Percentiles rank a stretch among this genome's conserved stretches.
Evolutionary conservation across 2,113 vertebrate species (phyloP).

Genomic region (Ictalurus furcatus): DNA sequence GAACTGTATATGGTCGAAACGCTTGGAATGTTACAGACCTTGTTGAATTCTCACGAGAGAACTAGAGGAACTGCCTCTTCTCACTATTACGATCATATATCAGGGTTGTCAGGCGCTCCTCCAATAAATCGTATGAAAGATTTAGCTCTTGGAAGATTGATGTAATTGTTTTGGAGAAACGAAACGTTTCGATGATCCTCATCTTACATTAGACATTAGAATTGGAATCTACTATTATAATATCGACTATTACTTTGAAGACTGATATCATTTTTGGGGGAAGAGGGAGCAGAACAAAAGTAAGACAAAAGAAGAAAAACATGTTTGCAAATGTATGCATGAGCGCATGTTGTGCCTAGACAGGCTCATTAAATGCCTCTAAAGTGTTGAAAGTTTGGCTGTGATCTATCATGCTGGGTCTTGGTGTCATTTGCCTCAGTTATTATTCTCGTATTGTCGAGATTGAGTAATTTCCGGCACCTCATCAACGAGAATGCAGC

Average conservation of each 20-base stretch:
- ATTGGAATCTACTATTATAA: too few species aligned
- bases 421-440: constrained; percentile 7
- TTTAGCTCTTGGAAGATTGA: background rate
- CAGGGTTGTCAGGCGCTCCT: background rate
- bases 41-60: background rate
- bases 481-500: background rate
- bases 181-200: background rate
- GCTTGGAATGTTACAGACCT: background rate
- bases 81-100: background rate
- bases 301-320: background rate
- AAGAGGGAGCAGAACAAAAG: too few species aligned
- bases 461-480: constrained; percentile 11
- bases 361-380: constrained; percentile 1
- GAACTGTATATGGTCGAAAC: background rate
- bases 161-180: background rate
- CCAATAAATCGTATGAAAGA: background rate
- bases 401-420: constrained; percentile 12
- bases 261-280: background rate
- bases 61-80: background rate
- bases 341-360: constrained; percentile 7
- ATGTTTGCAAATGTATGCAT: constrained; percentile 10
- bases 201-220: background rate
- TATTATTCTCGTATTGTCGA: constrained; percentile 2
- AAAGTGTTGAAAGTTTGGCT: background rate
- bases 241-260: background rate